Evolutionary conservation across 2,797 vertebrate species (phyloP).

Genomic region (Acipenser ruthenus): DNA sequence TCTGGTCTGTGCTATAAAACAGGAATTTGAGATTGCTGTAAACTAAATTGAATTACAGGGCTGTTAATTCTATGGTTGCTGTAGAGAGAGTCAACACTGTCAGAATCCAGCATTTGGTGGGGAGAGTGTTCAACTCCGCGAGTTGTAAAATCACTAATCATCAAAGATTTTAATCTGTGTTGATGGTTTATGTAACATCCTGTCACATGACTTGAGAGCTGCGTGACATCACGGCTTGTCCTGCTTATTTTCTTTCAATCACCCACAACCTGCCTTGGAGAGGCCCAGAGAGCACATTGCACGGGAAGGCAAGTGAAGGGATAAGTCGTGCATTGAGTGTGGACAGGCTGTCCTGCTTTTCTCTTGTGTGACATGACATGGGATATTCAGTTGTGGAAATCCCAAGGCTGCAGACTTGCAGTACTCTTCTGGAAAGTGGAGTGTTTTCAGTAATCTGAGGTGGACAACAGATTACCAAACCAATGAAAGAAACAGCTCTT

Average conservation of each 20-base stretch:
- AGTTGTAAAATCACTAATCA: constrained; percentile 44
- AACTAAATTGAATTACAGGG: no score
- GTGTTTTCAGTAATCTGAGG: constrained; percentile 28
- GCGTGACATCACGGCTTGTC: constrained; percentile 49
- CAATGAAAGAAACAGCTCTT: constrained; percentile 60
- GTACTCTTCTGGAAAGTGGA: constrained; percentile 12
- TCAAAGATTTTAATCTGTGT: constrained; percentile 71
- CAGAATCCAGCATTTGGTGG: constrained; percentile 8
- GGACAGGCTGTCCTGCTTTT: background rate
- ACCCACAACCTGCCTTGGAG: constrained; percentile 23
- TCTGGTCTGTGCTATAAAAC: no score
- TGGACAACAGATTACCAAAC: constrained; percentile 37
- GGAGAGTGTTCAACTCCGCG: constrained; percentile 26
- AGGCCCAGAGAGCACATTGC: background rate
- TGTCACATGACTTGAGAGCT: constrained; percentile 54
- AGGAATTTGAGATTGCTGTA: no score
- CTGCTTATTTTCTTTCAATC: constrained; percentile 51
- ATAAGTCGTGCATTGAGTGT: background rate
- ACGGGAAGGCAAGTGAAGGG: background rate
- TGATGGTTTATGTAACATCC: constrained; percentile 79
- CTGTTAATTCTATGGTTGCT: no score
- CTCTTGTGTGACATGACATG: background rate
- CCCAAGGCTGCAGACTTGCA: no score
- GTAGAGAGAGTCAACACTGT: no score
- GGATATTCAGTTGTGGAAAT: constrained; percentile 7